Conservation (phyloP, 2,888 invertebrate species). For the Mythimna loreyi region DNA sequence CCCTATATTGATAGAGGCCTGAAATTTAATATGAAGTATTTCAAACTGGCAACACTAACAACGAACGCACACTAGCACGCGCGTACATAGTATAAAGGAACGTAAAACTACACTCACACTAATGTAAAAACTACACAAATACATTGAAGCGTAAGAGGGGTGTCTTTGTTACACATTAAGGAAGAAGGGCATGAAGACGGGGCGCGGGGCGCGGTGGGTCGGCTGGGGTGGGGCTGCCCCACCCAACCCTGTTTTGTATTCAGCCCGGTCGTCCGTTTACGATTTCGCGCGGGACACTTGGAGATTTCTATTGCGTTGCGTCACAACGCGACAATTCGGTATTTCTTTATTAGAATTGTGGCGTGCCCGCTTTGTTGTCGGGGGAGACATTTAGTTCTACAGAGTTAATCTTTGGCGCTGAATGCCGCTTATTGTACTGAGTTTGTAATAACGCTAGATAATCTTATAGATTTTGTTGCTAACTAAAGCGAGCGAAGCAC, state of each 20-base stretch:
- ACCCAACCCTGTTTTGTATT: conserved; percentile 86
- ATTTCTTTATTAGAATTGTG: conserved; percentile 85
- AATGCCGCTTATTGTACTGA: conserved; percentile 38
- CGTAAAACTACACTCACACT: conserved; percentile 83
- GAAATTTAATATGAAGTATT: conserved; percentile 90
- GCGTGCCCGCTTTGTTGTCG: conserved; percentile 68
- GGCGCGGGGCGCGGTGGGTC: conserved; percentile 65
- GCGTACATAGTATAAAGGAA: conserved; percentile 60
- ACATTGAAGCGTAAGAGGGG: conserved; percentile 88
- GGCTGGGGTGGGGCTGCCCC: conserved; percentile 69
- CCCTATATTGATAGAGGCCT: conserved; percentile 87
- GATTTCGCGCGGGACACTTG: conserved; percentile 89
- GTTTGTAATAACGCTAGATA: conserved; percentile 8
- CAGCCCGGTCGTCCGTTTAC: conserved; percentile 86
- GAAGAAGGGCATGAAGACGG: conserved; percentile 88
- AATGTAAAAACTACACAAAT: conserved; percentile 79
- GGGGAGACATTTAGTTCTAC: conserved; percentile 61
- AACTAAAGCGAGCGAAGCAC: conserved; percentile 6
- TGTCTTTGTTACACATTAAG: conserved; percentile 90
- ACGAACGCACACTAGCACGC: conserved; percentile 60
- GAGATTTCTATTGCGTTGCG: conserved; percentile 85
- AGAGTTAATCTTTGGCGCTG: conserved; percentile 61
- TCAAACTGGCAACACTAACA: conserved; percentile 76
- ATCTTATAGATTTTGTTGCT: conserved; percentile 4
- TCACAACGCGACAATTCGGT: conserved; percentile 80